Conservation (phyloP, 2,113 vertebrate genomes). For the Antennarius striatus region DNA sequence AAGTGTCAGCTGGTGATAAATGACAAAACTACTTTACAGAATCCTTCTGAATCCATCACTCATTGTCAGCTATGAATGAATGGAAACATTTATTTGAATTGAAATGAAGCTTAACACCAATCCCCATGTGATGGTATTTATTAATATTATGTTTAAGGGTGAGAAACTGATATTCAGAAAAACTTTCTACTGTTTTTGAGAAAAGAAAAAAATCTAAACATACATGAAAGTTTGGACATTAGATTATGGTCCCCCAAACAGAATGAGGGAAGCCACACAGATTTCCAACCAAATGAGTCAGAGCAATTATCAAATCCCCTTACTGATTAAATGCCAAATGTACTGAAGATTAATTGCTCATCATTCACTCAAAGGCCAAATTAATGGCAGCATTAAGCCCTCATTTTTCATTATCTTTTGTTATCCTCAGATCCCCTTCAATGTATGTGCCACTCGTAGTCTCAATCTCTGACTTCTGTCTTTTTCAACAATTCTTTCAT, state of each 20-base stretch:
- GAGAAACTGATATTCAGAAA: background rate
- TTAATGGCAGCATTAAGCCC: slow-evolving; percentile 52
- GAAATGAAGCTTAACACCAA: background rate
- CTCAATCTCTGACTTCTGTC: slow-evolving; percentile 29
- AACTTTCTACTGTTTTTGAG: background rate
- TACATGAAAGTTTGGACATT: slow-evolving; percentile 14
- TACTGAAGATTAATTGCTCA: slow-evolving; percentile 74
- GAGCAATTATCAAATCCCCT: slow-evolving; percentile 65
- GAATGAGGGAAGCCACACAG: slow-evolving; percentile 69
- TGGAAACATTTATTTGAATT: background rate
- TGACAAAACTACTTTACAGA: background rate
- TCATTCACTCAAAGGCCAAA: slow-evolving; percentile 65
- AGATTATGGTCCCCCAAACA: slow-evolving; percentile 57
- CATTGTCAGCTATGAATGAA: background rate
- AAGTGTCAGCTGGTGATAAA: background rate
- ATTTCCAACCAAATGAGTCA: slow-evolving; percentile 70
- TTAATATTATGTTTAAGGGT: background rate
- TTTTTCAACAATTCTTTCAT: slow-evolving; percentile 29
- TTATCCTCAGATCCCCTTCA: slow-evolving; percentile 52
- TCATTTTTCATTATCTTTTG: slow-evolving; percentile 59
- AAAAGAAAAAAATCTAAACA: slow-evolving; percentile 13
- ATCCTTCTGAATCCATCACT: background rate
- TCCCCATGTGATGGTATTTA: background rate
- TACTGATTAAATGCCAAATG: slow-evolving; percentile 74
- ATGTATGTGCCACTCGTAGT: slow-evolving; percentile 39